Base-by-base conservation (phyloP, 2,888 invertebrate genomes). In the Agrochola circellaris region DNA sequence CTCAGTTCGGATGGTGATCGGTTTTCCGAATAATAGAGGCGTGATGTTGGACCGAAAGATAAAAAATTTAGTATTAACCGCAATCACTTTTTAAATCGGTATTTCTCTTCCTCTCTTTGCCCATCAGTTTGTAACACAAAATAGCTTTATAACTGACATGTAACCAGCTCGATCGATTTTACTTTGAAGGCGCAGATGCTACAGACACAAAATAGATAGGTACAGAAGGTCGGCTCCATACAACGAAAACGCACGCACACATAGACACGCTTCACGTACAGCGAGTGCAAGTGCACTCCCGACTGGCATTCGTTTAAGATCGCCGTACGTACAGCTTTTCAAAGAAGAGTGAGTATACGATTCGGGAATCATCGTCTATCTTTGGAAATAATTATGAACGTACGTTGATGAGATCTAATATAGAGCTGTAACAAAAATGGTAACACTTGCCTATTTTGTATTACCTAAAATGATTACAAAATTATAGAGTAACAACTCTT, bases 141-240 rank as follows among this genome's bases (percentile, higher is more conserved):
- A 70, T 79, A 48, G 70, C 65, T 80, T 70, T 78, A 54, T 78
- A 60, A 56, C 30, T 60, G 56, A 51, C 56, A 78, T 83, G 64
- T 69, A 48, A 62, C 82, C 38, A 56, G 30, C 15, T 51, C 38
- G 48, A 83, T 78, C 80, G 48, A 78, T 80, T 66, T 83, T 45
- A 23, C 83, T 83, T 66, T 83, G 61, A 56, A 60, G 61, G 42
- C 23, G 20, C 79, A 75, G 76, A 78, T 78, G 78, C 42, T 60
- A 26, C 30, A 9, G 26, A 0, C 51, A 54, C 34, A 13, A 15
- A 7, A 45, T 11, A 34, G 23, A 20, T 26, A 4, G 1, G 0
- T 23, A 17, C 73, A 80, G 51, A 61, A 80, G 11, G 23, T 6
- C 0, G 1, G 8, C 1, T 80, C 0, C n/a, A 0, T 26, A 58